Evolutionary conservation across 2,797 vertebrate species (phyloP), one percentile per base, ranked within the genome.

Genomic region (Semotilus atromaculatus): DNA sequence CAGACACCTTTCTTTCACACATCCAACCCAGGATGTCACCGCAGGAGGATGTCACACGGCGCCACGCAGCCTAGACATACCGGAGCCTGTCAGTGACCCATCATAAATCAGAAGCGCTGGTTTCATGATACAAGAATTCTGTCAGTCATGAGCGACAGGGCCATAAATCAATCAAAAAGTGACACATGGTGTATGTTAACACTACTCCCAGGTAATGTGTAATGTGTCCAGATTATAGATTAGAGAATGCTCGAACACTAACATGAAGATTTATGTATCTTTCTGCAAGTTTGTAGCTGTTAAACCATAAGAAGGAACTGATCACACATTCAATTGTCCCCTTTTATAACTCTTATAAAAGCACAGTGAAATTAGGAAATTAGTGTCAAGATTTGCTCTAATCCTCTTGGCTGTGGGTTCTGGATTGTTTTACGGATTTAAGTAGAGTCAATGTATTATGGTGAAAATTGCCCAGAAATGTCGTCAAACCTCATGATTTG

Each of bases 301-400:
- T 89, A 85, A 91, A 86, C 80, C 86, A 84, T 19, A 7, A 40
- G 80, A 70, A 86, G 34, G 70, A 68, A 78, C 81, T 45, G 62
- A 80, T 84, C 85, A 88, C 66, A 26, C 26, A 11, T 81, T n/a
- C 26, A 66, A 34, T 68, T 72, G 62, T 89, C 68, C 80, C 82
- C 21, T 83, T 87, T 71, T 81, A 64, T 26, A 18, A 26, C 23
- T 8, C 60, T 64, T 23, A 68, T 70, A 77, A 84, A 75, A 81
- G 43, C 85, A 89, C 86, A 60, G 45, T 29, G 40, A 66, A 83
- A 78, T 70, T 36, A 62, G 78, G 70, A 80, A 81, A 66, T 82
- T 76, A 87, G 64, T 72, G 66, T 79, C n/a, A 18, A 21, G 79
- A 53, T 75, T 36, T 11, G 64, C 72, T 67, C 23, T 82, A 85